Percentiles rank a stretch among this genome's conserved stretches.
Conservation (phyloP, 2,888 invertebrate species). For the Drosophila maculinotata region DNA sequence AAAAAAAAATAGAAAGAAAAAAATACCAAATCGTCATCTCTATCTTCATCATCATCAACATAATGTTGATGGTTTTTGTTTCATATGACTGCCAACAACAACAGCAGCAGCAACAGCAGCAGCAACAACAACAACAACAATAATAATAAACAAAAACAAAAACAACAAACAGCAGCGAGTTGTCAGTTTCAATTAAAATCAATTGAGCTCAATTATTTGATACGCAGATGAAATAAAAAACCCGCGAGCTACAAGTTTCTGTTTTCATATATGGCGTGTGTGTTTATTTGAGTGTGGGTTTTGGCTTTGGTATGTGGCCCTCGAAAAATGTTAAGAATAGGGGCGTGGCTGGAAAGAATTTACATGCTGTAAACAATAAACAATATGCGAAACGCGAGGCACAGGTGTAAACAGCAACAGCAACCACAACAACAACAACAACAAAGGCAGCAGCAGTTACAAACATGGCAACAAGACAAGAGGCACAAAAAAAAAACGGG, state of each 20-base stretch:
- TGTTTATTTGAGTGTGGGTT: conserved; percentile 44
- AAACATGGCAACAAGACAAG: conserved; percentile 54
- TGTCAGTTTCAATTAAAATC: conserved; percentile 80
- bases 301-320: conserved; percentile 59
- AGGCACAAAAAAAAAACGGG: conserved; percentile 32
- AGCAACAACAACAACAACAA: conserved; percentile 26
- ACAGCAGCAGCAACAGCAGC: too few relatives aligned
- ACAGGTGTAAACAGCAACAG: conserved; percentile 65
- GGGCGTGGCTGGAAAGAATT: conserved; percentile 57
- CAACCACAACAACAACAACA: conserved; percentile 21
- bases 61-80: conserved; percentile 65
- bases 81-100: conserved; percentile 54
- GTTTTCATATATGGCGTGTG: conserved; percentile 20
- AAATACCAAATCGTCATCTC: conserved; percentile 20
- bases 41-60: conserved; percentile 40
- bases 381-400: conserved; percentile 38
- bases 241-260: conserved; percentile 50
- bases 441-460: conserved; percentile 26
- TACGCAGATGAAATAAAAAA: conserved; percentile 72
- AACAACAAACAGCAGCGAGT: conserved; percentile 45
- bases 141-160: conserved; percentile 23
- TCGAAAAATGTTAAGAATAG: conserved; percentile 44
- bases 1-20: conserved; percentile 1
- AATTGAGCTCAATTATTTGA: conserved; percentile 81
- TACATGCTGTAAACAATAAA: conserved; percentile 56